phyloP scores from a whole-genome alignment of 2,888 invertebrate species.

The Anagyrus pseudococci region DNA sequence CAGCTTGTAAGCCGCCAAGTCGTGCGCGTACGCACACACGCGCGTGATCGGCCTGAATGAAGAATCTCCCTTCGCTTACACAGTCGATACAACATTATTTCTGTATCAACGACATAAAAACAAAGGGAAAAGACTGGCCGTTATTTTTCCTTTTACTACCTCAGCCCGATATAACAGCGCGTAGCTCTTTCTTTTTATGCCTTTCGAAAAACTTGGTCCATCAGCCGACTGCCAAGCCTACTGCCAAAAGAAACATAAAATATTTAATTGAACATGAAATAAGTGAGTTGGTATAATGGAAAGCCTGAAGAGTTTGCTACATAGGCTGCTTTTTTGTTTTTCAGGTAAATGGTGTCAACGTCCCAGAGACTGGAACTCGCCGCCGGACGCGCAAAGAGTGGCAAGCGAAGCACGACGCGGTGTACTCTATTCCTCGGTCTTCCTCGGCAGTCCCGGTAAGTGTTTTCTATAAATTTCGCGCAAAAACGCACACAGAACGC shows the following conservation, averaged over 20 bases:
- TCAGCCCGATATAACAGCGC: not conserved
- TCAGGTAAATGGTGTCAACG: slow-evolving; percentile 91
- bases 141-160: slow-evolving; percentile 35
- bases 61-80: slow-evolving; percentile 22
- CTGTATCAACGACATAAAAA: slow-evolving; percentile 33
- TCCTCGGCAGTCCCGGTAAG: slow-evolving; percentile 89
- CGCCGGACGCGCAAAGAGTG: slow-evolving; percentile 78
- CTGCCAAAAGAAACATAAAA: too few species aligned
- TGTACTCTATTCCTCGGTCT: slow-evolving; percentile 88
- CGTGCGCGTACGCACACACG: slow-evolving; percentile 1
- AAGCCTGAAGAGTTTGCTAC: too few species aligned
- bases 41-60: slow-evolving; percentile 36
- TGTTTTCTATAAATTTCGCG: too few species aligned
- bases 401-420: slow-evolving; percentile 79
- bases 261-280: too few species aligned
- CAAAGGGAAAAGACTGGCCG: slow-evolving; percentile 1
- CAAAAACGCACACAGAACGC: not conserved
- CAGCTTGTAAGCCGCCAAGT: slow-evolving; percentile 8
- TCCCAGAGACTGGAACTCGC: slow-evolving; percentile 84
- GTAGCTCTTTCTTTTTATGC: not conserved
- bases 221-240: too few species aligned
- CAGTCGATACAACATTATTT: slow-evolving; percentile 38
- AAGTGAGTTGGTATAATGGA: too few species aligned
- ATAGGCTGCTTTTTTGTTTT: too few species aligned
- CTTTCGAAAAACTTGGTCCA: too few species aligned